phyloP scores from a whole-genome alignment of 2,797 vertebrate genomes.

The Cirrhinus mrigala region DNA sequence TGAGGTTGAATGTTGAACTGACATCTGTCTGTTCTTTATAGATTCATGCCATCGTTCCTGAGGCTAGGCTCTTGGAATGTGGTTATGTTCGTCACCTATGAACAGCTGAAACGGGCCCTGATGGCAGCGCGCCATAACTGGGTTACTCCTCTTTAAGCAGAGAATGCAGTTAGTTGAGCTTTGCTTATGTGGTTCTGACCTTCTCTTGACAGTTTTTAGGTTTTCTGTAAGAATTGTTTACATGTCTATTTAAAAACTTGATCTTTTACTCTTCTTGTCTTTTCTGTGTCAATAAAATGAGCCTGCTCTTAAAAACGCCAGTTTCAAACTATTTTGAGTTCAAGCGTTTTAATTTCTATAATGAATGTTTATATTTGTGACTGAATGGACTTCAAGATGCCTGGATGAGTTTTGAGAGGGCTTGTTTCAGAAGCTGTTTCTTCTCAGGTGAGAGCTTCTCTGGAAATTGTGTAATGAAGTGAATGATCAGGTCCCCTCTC shows the following conservation, averaged over 20 bases:
- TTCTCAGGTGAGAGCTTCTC: constrained; percentile 81
- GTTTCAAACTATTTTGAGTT: neutral
- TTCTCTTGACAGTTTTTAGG: constrained; percentile 3
- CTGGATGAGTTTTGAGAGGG: constrained; percentile 69
- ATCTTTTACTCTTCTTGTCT: neutral
- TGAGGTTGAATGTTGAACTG: neutral
- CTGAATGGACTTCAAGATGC: neutral
- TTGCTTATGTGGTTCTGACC: constrained; percentile 26
- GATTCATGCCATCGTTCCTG: constrained; percentile 92
- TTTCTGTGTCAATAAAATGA: constrained; percentile 17
- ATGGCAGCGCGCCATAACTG: constrained; percentile 72
- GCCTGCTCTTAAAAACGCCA: neutral
- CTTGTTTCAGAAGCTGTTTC: constrained; percentile 81
- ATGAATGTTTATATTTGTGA: neutral
- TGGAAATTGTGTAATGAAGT: constrained; percentile 88
- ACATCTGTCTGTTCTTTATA: constrained; percentile 59
- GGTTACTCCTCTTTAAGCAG: constrained; percentile 67
- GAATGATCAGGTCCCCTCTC: constrained; percentile 88
- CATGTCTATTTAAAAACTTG: constrained; percentile 33
- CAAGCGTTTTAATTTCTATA: neutral
- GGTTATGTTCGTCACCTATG: constrained; percentile 94
- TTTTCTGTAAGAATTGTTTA: constrained; percentile 13
- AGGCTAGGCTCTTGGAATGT: constrained; percentile 93
- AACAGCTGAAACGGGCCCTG: constrained; percentile 91
- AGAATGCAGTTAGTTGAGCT: constrained; percentile 16